phyloP scores from a whole-genome alignment of 2,113 vertebrate species.

The Ctenodactylus gundi region DNA sequence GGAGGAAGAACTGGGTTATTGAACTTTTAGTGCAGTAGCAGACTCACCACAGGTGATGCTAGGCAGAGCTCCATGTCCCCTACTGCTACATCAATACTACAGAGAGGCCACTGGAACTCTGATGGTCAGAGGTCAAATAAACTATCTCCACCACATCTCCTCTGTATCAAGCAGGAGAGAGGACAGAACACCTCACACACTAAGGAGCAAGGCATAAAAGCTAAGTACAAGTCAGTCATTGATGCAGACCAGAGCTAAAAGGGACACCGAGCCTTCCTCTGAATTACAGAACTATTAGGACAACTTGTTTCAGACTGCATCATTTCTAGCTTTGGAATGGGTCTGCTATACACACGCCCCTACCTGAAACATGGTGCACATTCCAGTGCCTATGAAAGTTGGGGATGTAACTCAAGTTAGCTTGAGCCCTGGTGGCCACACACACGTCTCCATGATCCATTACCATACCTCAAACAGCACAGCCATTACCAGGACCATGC shows the following conservation, averaged over 20 bases:
- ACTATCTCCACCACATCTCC: background rate
- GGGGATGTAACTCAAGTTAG: too few species aligned
- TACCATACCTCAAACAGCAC: too few species aligned
- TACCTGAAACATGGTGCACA: background rate
- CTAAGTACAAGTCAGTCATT: background rate
- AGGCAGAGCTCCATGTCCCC: background rate
- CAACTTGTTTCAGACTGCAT: background rate
- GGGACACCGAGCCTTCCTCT: background rate
- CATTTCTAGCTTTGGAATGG: background rate
- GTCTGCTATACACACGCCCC: background rate
- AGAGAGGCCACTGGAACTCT: background rate
- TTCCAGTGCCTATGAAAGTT: background rate
- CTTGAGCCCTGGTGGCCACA: too few species aligned
- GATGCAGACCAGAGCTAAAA: background rate
- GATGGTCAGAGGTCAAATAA: background rate
- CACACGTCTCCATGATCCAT: too few species aligned
- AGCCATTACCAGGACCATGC: too few species aligned
- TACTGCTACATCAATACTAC: background rate
- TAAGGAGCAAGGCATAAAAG: background rate
- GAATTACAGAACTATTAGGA: background rate
- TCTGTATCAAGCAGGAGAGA: background rate
- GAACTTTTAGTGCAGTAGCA: background rate
- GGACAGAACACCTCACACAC: background rate
- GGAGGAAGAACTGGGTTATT: background rate
- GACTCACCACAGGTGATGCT: background rate